These are phyloP conservation scores for Pycnomerus fuliginosus DNA, from an alignment of 2,888 invertebrate species.

Conservation along the genomic window DNA sequence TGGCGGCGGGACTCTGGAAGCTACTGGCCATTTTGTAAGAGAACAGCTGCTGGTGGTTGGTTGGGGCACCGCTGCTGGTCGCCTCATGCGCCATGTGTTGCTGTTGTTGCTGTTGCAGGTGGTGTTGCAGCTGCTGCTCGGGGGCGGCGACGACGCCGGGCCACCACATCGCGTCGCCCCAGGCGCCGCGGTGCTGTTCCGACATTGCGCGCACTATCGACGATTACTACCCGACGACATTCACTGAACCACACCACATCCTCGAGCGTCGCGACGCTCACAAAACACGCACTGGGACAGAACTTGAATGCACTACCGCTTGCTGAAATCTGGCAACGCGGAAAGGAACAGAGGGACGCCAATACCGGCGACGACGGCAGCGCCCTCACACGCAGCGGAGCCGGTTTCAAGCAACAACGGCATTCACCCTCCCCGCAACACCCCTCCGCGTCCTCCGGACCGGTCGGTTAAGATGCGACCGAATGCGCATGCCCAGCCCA, in stretches of 20 bases:
- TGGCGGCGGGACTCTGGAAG: constrained; percentile 72
- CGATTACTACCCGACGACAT: constrained; percentile 2
- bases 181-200: constrained; percentile 65
- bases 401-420: constrained; percentile 28
- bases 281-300: constrained; percentile 9
- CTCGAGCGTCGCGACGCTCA: constrained; percentile 17
- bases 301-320: constrained; percentile 32
- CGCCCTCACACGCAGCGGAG: constrained; percentile 52
- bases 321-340: constrained; percentile 54
- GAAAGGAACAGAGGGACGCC: constrained; percentile 49
- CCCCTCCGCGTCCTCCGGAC: constrained; percentile 42
- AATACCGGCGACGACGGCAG: constrained; percentile 46
- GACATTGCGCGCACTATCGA: constrained; percentile 53
- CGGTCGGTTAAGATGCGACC: no score
- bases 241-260: constrained; percentile 11
- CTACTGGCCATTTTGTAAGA: constrained; percentile 85
- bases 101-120: constrained; percentile 41
- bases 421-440: constrained; percentile 39
- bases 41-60: constrained; percentile 70
- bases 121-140: constrained; percentile 42
- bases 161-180: constrained; percentile 66
- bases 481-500: no score
- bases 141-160: constrained; percentile 56
- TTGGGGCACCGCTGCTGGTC: constrained; percentile 60
- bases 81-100: constrained; percentile 49